Evolutionary conservation across 2,797 vertebrate species (phyloP), one percentile per base, ranked within the genome.

Genomic region (Allochrocebus solatus): DNA sequence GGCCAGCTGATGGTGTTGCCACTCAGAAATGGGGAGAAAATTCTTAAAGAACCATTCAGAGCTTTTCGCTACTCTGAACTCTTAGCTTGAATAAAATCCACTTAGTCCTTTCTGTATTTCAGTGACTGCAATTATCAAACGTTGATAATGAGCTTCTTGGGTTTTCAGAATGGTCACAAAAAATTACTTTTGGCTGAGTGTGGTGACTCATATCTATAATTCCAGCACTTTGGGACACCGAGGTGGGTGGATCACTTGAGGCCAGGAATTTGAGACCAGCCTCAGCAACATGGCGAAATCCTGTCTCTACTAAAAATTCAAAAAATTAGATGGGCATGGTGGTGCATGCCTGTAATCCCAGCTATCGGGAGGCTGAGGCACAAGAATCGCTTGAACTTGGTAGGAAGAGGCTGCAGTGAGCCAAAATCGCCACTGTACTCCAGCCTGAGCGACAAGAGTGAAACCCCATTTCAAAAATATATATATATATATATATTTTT

Each of bases 161-260:
- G 41, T 48, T 93, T 96, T 91, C 30, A 94, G 50, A 81, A 75
- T 61, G 53, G 21, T 50, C 30, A 11, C 88, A 70, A 93, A 89
- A 30, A 41, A 82, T 78, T 78, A 36, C 74, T 95, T 48, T 92
- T 1, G 4, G n/a, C 67, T 33, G n/a, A 33, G 67, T 8, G 9
- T 36, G 67, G 19, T 70, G 67, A 19, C 19, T 70, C 9, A 70
- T 4, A 17, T 9, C n/a, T 36, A n/a, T 22, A 70, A 70, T 70
- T 21, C 67, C 67, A 70, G 19, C n/a, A 70, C n/a, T 70, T 70
- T 36, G 67, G n/a, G n/a, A 70, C 19, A 8, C 17, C 16, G 4
- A 36, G 67, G n/a, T 0, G 19, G n/a, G 67, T 1, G 9, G 67
- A 70, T 36, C n/a, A 36, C 9, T 12, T 61, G n/a, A 70, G 67